Percentiles rank a stretch among this genome's conserved stretches.
Evolutionary conservation across 2,113 vertebrate species (phyloP).

Genomic region (Saimiri boliviensis): DNA sequence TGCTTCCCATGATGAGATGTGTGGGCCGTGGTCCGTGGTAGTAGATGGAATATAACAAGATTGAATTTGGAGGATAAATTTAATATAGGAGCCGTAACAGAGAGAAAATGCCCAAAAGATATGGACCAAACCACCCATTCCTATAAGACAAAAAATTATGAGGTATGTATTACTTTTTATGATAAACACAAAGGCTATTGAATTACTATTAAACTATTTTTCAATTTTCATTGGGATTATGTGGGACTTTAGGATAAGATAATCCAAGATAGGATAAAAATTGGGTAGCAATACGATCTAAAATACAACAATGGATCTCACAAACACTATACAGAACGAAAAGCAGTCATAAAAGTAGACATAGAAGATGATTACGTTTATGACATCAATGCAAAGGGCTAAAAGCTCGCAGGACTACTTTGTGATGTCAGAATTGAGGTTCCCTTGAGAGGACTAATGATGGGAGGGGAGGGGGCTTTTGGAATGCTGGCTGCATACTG

Average conservation of each 20-base stretch:
- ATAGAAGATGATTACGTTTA: background rate
- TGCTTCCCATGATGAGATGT: fast-evolving
- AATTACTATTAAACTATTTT: background rate
- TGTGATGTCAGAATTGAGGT: background rate
- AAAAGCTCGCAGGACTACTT: background rate
- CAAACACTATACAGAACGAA: background rate
- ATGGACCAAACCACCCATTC: background rate
- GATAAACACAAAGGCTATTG: background rate
- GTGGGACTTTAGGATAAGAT: background rate
- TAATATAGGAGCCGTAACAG: background rate
- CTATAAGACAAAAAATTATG: background rate
- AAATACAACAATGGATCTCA: background rate
- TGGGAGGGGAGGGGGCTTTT: fast-evolving
- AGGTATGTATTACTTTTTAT: fast-evolving
- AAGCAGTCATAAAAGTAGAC: background rate
- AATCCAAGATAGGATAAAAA: background rate
- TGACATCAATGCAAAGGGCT: background rate
- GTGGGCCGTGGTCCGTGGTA: background rate
- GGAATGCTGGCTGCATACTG: too few relatives aligned
- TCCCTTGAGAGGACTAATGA: background rate
- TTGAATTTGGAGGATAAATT: background rate
- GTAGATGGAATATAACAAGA: fast-evolving
- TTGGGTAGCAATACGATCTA: background rate
- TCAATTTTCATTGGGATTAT: background rate
- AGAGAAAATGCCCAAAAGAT: background rate